These are phyloP conservation scores for Gymnoscopelus braueri DNA, from an alignment of 2,797 vertebrate species.

Conservation along the genomic window DNA sequence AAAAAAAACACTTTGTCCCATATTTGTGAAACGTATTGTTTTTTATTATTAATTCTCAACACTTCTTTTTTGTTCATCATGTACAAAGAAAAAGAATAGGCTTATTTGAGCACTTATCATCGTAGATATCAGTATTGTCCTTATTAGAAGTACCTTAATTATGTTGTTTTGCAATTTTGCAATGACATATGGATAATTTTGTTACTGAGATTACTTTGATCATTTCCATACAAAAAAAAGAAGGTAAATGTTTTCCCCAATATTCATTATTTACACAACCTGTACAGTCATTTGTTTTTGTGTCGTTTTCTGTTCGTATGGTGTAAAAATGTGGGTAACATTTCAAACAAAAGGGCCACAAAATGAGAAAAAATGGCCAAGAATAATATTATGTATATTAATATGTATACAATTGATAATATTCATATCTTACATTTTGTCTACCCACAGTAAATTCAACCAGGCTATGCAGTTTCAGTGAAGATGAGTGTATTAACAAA, in stretches of 20 bases:
- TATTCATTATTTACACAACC: conserved; percentile 85
- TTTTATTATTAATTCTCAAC: conserved; percentile 88
- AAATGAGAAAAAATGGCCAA: conserved; percentile 78
- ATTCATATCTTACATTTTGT: conserved; percentile 71
- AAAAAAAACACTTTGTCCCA: conserved; percentile 50
- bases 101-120: conserved; percentile 83
- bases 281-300: conserved; percentile 83
- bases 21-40: conserved; percentile 71
- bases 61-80: conserved; percentile 82
- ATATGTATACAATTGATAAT: conserved; percentile 73
- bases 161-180: conserved; percentile 76
- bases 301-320: conserved; percentile 68
- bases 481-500: conserved; percentile 46
- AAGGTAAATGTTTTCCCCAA: conserved; percentile 72
- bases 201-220: conserved; percentile 79
- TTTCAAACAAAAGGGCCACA: conserved; percentile 81
- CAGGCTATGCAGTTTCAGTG: conserved; percentile 54
- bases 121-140: conserved; percentile 79
- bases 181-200: conserved; percentile 77
- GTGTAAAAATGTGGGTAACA: conserved; percentile 81
- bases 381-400: conserved; percentile 68
- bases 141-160: conserved; percentile 82
- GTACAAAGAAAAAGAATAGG: conserved; percentile 85
- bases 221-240: conserved; percentile 81
- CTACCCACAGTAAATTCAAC: conserved; percentile 67